Conservation (phyloP, 2,797 vertebrate genomes). For the Molossus alvarezi region DNA sequence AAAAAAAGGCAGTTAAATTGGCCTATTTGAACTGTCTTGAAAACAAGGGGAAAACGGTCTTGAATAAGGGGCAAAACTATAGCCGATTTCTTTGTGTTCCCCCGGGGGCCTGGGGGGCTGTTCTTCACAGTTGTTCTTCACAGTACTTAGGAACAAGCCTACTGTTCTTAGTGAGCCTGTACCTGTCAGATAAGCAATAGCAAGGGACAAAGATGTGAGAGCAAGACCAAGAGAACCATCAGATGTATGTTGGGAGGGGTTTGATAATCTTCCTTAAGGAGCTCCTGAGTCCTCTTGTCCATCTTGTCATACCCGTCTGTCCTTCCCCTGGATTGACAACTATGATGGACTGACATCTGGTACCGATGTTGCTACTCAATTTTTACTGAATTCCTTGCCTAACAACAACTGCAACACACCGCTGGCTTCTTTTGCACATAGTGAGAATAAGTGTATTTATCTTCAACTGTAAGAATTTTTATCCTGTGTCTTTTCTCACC, state of each 20-base stretch:
- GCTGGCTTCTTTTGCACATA: not conserved
- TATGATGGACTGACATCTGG: not conserved
- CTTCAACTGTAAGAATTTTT: not conserved
- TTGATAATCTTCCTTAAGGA: rapidly evolving
- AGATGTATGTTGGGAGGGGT: rapidly evolving
- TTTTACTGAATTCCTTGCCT: not conserved
- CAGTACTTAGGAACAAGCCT: not conserved
- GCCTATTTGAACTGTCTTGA: not conserved
- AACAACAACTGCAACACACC: not conserved
- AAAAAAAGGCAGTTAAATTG: not conserved
- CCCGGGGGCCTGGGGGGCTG: not conserved
- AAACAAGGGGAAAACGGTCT: not conserved
- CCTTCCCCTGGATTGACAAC: not conserved
- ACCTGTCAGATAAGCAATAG: not conserved
- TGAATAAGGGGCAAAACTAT: not conserved
- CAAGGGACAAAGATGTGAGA: not conserved
- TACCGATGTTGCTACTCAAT: not conserved
- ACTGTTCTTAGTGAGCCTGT: not conserved
- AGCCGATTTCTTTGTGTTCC: not conserved
- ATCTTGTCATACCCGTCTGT: not conserved
- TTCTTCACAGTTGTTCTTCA: not conserved
- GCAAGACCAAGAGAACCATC: not conserved
- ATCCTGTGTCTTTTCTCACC: not conserved
- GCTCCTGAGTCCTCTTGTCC: not conserved
- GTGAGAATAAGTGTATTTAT: not conserved